These are phyloP conservation scores for Heteropelma amictum DNA, from an alignment of 2,888 invertebrate species.

Conservation along the genomic window DNA sequence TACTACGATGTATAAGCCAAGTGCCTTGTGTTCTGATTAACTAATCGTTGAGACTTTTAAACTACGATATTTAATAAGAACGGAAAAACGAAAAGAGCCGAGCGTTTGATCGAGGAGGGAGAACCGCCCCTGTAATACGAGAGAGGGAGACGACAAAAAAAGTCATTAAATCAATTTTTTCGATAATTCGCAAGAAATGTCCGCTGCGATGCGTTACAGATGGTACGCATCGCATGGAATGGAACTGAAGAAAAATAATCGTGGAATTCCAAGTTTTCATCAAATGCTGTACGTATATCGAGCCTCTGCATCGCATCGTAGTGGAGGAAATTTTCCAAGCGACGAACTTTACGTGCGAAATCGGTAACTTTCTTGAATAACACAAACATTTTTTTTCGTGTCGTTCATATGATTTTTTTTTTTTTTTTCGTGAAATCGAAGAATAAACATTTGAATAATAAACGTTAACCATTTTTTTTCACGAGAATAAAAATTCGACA, in stretches of 20 bases:
- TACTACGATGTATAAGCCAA: constrained; percentile 76
- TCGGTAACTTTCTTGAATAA: too few relatives aligned
- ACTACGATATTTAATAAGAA: constrained; percentile 64
- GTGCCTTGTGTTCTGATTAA: constrained; percentile 78
- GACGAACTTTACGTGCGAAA: too few relatives aligned
- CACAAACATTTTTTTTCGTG: too few relatives aligned
- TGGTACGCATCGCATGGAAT: not conserved
- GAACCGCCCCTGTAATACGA: not conserved
- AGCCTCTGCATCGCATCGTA: constrained; percentile 17
- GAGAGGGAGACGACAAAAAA: constrained; percentile 53
- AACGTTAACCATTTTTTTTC: too few relatives aligned
- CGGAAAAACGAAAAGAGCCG: constrained; percentile 56
- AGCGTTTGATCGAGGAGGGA: constrained; percentile 21
- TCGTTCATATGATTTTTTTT: too few relatives aligned
- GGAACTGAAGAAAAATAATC: constrained; percentile 3
- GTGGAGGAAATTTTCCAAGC: not conserved
- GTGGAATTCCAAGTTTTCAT: not conserved
- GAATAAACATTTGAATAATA: too few relatives aligned
- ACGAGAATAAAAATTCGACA: too few relatives aligned
- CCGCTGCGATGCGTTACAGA: constrained; percentile 18
- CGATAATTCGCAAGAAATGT: constrained; percentile 17
- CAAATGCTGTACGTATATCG: not conserved
- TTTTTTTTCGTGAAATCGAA: too few relatives aligned
- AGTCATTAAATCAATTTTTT: constrained; percentile 41
- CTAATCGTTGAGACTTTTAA: constrained; percentile 76